Evolutionary conservation across 30 jellyfish, hydroid and myxozoan genomes (phyloP).

Genomic region (Hydractinia symbiolongicarpus): DNA sequence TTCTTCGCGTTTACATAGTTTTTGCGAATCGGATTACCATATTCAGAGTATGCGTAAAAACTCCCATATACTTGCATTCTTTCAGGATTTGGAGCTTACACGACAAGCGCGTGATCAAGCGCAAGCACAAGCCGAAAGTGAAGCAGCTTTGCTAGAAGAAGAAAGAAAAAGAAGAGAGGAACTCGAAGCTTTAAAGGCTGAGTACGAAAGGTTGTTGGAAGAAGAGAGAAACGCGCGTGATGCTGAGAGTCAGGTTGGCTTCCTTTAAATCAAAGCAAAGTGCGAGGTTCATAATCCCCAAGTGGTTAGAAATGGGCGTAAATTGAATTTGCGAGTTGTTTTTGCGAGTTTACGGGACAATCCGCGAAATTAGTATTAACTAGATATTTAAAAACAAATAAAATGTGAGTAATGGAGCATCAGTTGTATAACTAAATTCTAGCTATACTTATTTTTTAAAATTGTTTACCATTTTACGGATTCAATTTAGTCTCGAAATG

Average conservation of each 20-base stretch:
- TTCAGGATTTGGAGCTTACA: constrained; percentile 54
- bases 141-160: constrained; percentile 90
- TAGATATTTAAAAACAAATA: too few species aligned
- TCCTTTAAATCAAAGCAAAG: background rate
- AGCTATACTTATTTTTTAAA: too few species aligned
- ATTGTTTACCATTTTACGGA: too few species aligned
- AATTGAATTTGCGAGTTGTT: too few species aligned
- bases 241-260: constrained; percentile 51
- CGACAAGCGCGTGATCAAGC: constrained; percentile 84
- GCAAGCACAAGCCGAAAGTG: constrained; percentile 85
- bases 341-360: too few species aligned
- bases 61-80: background rate
- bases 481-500: too few species aligned
- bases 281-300: too few species aligned
- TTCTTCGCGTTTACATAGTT: too few species aligned
- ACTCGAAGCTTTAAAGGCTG: constrained; percentile 65
- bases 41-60: background rate
- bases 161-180: constrained; percentile 91
- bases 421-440: too few species aligned
- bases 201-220: constrained; percentile 73
- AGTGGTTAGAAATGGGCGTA: too few species aligned
- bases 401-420: too few species aligned
- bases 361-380: too few species aligned
- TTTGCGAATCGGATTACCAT: background rate
- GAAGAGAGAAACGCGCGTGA: constrained; percentile 83